Conservation (phyloP, 1,140 invertebrate genomes). For the Drosophila orena region DNA sequence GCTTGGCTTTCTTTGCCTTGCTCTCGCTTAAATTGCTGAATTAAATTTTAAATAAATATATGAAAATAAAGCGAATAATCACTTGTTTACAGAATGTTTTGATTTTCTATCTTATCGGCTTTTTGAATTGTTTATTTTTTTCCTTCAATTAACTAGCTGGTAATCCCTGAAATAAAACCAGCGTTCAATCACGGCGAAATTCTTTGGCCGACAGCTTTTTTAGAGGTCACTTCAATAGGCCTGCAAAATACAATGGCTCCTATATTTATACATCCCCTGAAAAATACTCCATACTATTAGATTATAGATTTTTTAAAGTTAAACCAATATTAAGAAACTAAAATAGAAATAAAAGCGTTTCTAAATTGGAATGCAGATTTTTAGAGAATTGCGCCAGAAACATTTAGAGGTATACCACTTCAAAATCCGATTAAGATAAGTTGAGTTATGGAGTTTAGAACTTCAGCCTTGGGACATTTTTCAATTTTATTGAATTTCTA, state of each 20-base stretch:
- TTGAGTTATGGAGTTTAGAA: too few species aligned
- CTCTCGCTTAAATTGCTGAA: constrained; percentile 23
- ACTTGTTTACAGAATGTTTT: constrained; percentile 4
- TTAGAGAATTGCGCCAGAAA: too few species aligned
- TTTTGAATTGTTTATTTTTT: neutral
- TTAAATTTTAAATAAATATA: neutral
- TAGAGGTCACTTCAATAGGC: constrained; percentile 8
- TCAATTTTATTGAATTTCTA: too few species aligned
- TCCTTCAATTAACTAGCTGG: constrained; percentile 29
- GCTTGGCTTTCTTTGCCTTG: constrained; percentile 35
- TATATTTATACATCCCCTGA: neutral
- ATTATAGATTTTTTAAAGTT: too few species aligned
- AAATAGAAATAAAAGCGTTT: too few species aligned
- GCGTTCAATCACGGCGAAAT: constrained; percentile 19
- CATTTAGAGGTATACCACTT: too few species aligned
- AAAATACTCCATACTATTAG: too few species aligned
- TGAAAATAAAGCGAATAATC: constrained; percentile 31
- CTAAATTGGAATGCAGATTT: too few species aligned
- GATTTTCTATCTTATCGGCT: constrained; percentile 7
- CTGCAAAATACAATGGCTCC: neutral
- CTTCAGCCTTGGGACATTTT: too few species aligned
- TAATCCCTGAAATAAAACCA: constrained; percentile 30
- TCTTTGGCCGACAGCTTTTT: constrained; percentile 5
- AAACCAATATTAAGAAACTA: too few species aligned
- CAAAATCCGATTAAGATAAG: too few species aligned